Base-by-base conservation (phyloP, 1,140 invertebrate genomes). In the Apis florea region DNA sequence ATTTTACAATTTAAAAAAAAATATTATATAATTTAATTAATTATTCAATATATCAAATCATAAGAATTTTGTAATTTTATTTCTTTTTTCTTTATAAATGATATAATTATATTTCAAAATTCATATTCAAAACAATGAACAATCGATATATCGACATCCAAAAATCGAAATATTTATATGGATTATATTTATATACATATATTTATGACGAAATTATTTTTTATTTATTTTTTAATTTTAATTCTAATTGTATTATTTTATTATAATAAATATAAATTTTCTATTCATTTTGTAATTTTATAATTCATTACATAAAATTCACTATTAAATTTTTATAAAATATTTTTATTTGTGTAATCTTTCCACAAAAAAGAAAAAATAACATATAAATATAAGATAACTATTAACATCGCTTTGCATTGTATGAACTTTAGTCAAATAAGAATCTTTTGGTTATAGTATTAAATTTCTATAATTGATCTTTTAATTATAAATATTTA, bases 111-210 rank as follows among this genome's bases (percentile, higher is more conserved):
- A n/a, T n/a, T n/a, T n/a, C n/a, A n/a, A n/a, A n/a, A n/a, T 40
- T 40, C 4, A 40, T 40, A 40, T 40, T 73, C 11, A 6, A 61
- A 73, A 73, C 5, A 17, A 49, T 11, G 11, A 5, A 56, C 13
- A n/a, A 61, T 73, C 71, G 71, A 73, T 73, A 47, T 40, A 72
- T 72, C 31, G 54, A 59, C 58, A 13, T 4, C 9, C 11, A 40
- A 17, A 24, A 54, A 54, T 40, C 9, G 19, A 75, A n/a, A 75
- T 64, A 4, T 17, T n/a, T 54, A 31, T 54, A n/a, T 9, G 1
- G 12, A 54, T 15, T 21, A 40, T 40, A 40, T 40, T 40, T 40
- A 40, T 40, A 40, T 64, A 26, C n/a, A 3, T 40, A 40, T 31
- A 31, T 31, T 31, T 31, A 31, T 40, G 6, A 40, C 31, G 31